Percentiles rank a stretch among this genome's conserved stretches.
phyloP scores from a whole-genome alignment of 2,888 invertebrate species.

The Pantelozetes paolii region DNA sequence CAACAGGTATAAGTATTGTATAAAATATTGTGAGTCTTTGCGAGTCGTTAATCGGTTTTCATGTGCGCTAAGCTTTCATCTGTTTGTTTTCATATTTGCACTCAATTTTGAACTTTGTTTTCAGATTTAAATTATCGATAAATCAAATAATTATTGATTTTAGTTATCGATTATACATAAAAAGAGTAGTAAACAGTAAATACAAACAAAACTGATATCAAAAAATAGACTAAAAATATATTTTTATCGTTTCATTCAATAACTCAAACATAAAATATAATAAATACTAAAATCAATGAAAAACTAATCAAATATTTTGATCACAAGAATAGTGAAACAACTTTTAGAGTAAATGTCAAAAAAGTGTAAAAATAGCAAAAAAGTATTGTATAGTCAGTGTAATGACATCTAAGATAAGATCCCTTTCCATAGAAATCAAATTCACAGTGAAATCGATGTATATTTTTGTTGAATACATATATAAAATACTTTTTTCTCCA shows the following conservation, averaged over 20 bases:
- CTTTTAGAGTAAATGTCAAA: neutral
- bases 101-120: slow-evolving; percentile 1
- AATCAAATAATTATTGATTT: neutral
- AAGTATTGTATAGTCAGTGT: neutral
- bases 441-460: neutral
- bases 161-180: neutral
- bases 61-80: neutral
- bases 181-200: too few species aligned
- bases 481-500: neutral
- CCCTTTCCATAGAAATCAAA: neutral
- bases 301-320: neutral
- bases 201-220: too few species aligned
- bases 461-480: neutral
- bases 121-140: neutral
- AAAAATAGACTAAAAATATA: too few species aligned
- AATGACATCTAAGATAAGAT: neutral
- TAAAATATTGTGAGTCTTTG: neutral
- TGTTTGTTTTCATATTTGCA: neutral
- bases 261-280: too few species aligned
- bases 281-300: neutral
- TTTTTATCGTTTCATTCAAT: too few species aligned
- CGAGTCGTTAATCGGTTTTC: neutral
- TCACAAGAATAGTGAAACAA: neutral
- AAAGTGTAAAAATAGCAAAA: slow-evolving; percentile 1
- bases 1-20: slow-evolving; percentile 8